phyloP scores from a whole-genome alignment of 2,113 vertebrate species.

The Heterotis niloticus region DNA sequence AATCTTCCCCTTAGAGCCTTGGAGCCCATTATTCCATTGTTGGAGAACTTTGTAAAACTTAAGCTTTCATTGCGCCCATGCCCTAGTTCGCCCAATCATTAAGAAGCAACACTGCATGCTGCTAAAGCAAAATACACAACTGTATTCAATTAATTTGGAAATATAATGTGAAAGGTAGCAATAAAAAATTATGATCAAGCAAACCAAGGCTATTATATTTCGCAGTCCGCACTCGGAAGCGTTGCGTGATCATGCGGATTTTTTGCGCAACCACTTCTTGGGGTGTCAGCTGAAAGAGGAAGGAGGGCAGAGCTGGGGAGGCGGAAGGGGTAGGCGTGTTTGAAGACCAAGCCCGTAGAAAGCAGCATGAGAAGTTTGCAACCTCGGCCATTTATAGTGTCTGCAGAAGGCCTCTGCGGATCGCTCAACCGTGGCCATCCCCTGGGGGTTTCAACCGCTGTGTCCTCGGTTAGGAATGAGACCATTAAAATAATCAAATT shows the following conservation, averaged over 20 bases:
- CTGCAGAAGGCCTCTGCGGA: constrained; percentile 57
- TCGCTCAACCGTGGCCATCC: constrained; percentile 54
- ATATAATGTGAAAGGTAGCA: constrained; percentile 60
- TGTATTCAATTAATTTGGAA: constrained; percentile 67
- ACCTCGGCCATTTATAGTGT: constrained; percentile 49
- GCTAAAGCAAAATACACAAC: constrained; percentile 59
- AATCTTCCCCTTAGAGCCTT: neutral
- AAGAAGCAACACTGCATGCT: constrained; percentile 59
- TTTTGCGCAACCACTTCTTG: constrained; percentile 50
- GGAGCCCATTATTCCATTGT: neutral
- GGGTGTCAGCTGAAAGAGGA: constrained; percentile 23
- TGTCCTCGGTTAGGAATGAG: constrained; percentile 50
- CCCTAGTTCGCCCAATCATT: constrained; percentile 66
- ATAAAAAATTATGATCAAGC: constrained; percentile 62
- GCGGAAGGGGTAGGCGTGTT: neutral
- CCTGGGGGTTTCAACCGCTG: constrained; percentile 26
- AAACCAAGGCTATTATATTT: constrained; percentile 54
- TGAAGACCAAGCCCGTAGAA: neutral
- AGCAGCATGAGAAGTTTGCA: constrained; percentile 35
- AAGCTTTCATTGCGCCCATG: constrained; percentile 41
- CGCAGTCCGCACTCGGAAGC: constrained; percentile 54
- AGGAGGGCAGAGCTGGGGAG: neutral
- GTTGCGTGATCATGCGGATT: constrained; percentile 46
- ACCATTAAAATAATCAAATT: constrained; percentile 79
- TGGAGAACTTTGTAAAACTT: constrained; percentile 7